A percentile compares a stretch with the other conserved stretches of the same genome.
These are phyloP conservation scores for Ruditapes philippinarum DNA, from an alignment of 1,140 invertebrate genomes.

Conservation along the genomic window DNA sequence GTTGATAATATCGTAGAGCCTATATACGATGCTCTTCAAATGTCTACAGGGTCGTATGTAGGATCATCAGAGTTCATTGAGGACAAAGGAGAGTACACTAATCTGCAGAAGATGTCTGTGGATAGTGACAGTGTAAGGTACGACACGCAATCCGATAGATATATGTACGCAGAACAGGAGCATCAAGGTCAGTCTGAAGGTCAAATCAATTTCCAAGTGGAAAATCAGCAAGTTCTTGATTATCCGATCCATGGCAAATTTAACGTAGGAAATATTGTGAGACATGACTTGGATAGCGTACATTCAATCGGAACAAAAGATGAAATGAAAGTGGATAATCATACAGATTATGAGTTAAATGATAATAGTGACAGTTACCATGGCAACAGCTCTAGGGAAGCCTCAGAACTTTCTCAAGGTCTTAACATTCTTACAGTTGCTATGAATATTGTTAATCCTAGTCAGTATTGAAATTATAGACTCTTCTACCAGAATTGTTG, in stretches of 20 bases:
- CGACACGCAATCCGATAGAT: background rate
- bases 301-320: background rate
- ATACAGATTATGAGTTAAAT: background rate
- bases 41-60: background rate
- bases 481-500: no score
- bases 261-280: background rate
- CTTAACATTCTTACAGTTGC: conserved; percentile 40
- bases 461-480: background rate
- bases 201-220: no score
- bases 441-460: conserved; percentile 26
- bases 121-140: background rate
- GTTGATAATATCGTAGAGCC: background rate
- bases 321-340: background rate
- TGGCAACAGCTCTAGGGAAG: background rate
- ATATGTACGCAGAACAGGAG: background rate
- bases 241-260: background rate
- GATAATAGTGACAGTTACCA: background rate
- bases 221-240: background rate
- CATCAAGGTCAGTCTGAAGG: background rate
- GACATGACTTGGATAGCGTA: background rate
- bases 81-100: background rate
- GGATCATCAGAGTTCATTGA: background rate
- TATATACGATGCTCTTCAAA: background rate
- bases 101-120: background rate
- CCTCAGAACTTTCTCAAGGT: conserved; percentile 12